A percentile compares a stretch with the other conserved stretches of the same genome.
Evolutionary conservation across 1,140 invertebrate species (phyloP).

Genomic region (Oscheius sp.): DNA sequence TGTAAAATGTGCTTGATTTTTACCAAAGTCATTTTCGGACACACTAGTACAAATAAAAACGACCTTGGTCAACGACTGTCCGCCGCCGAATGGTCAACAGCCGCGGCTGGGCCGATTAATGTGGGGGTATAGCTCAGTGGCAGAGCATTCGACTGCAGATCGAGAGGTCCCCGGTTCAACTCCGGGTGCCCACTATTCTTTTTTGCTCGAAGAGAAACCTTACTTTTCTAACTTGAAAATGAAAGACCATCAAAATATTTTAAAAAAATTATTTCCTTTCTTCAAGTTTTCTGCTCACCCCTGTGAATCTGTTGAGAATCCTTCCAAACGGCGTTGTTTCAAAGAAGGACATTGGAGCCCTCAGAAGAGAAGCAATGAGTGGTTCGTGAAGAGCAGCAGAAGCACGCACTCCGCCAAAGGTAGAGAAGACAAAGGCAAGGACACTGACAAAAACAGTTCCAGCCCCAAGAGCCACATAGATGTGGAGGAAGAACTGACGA

Average conservation of each 20-base stretch:
- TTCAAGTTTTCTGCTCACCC: no score
- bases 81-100: no score
- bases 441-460: neutral
- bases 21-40: no score
- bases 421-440: neutral
- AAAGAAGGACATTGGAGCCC: neutral
- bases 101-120: no score
- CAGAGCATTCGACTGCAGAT: conserved; percentile 61
- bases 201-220: no score
- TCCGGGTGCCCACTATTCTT: conserved; percentile 63
- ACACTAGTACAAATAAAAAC: no score
- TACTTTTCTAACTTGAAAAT: no score
- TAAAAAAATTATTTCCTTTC: no score
- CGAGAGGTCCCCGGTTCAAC: conserved; percentile 65
- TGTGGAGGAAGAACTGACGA: neutral
- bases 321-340: neutral
- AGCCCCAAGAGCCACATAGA: conserved; percentile 1
- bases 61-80: no score
- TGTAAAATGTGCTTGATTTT: no score
- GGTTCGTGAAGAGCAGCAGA: neutral
- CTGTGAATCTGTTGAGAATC: conserved; percentile 8
- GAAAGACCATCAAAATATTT: no score
- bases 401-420: neutral
- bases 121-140: conserved; percentile 65
- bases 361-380: neutral